Percentiles rank a stretch among this genome's conserved stretches.
phyloP scores from a whole-genome alignment of 2,888 invertebrate genomes.

The Coenonympha arcania region DNA sequence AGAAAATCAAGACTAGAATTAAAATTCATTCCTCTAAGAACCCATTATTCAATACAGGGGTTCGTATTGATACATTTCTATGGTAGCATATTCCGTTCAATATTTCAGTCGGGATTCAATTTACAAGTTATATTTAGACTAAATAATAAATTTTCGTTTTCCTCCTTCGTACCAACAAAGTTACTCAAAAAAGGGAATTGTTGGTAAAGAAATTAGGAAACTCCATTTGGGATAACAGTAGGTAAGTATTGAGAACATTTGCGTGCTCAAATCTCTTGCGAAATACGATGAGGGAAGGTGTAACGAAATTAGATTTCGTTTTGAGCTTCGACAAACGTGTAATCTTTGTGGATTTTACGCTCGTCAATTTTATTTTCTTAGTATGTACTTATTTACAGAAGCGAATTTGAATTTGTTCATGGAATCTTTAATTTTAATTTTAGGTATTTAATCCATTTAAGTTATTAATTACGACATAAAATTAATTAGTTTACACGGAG shows the following conservation, averaged over 20 bases:
- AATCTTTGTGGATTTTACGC: slow-evolving; percentile 8
- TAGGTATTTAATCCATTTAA: background rate
- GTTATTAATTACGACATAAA: too few relatives aligned
- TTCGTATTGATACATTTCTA: too few relatives aligned
- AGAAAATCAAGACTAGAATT: too few relatives aligned
- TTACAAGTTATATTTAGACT: too few relatives aligned
- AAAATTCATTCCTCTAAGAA: too few relatives aligned
- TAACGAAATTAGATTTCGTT: slow-evolving; percentile 15
- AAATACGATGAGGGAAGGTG: slow-evolving; percentile 11
- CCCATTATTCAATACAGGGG: too few relatives aligned
- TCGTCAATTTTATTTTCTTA: slow-evolving; percentile 2
- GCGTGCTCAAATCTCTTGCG: slow-evolving; percentile 5
- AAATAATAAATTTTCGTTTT: background rate
- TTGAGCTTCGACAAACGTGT: slow-evolving; percentile 13
- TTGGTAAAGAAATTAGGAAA: slow-evolving; percentile 8
- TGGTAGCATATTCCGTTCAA: too few relatives aligned
- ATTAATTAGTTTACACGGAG: too few relatives aligned
- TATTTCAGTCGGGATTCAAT: too few relatives aligned
- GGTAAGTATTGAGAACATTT: slow-evolving; percentile 15
- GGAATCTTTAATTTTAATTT: background rate
- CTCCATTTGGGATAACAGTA: slow-evolving; percentile 13
- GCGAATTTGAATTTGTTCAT: background rate
- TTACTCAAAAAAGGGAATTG: background rate
- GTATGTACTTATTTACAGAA: too few relatives aligned
- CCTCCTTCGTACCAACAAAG: background rate